phyloP scores from a whole-genome alignment of 2,113 vertebrate species.

The Oryctolagus cuniculus region mOryCun1.1 NC_091453.1:81336501-81337000 shows the following conservation, averaged over 20 bases:
- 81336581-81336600: too few relatives aligned
- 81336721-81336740: conserved; percentile 57
- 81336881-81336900: conserved; percentile 81
- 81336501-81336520: too few relatives aligned
- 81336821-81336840: conserved; percentile 63
- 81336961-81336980: background rate
- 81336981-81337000: conserved; percentile 38
- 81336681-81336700: conserved; percentile 20
- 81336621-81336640: background rate
- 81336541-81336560: too few relatives aligned
- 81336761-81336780: background rate
- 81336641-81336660: conserved; percentile 22
- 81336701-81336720: background rate
- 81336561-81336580: too few relatives aligned
- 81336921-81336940: conserved; percentile 65
- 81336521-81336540: too few relatives aligned
- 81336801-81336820: conserved; percentile 57
- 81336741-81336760: conserved; percentile 50
- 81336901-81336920: conserved; percentile 76
- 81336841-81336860: conserved; percentile 60
- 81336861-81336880: conserved; percentile 75
- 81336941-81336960: conserved; percentile 82
- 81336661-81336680: conserved; percentile 47
- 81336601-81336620: too few relatives aligned
- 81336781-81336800: conserved; percentile 47